Conservation (phyloP, 2,797 vertebrate genomes). For the Sternotherus odoratus region DNA sequence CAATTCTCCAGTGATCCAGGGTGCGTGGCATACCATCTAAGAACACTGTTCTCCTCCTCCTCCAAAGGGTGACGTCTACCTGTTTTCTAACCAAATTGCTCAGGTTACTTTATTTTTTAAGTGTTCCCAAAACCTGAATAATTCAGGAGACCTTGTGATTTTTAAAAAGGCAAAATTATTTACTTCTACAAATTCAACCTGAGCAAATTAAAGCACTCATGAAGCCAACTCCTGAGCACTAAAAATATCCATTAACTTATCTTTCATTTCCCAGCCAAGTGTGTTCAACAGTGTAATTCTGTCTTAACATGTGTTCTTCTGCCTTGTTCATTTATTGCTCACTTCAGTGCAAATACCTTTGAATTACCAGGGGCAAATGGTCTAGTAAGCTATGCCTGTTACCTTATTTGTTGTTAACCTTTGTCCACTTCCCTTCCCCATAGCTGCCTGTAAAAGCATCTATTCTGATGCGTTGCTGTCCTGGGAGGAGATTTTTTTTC, state of each 20-base stretch:
- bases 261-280: neutral
- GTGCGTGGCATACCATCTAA: neutral
- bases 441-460: neutral
- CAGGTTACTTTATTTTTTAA: neutral
- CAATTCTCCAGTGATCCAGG: neutral
- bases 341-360: neutral
- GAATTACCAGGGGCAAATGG: neutral
- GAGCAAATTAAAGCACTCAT: conserved; percentile 34
- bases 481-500: neutral
- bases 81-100: neutral
- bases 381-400: conserved; percentile 1
- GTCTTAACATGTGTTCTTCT: neutral
- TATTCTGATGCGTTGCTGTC: conserved; percentile 4
- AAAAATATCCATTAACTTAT: neutral
- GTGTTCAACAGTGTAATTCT: neutral
- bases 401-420: conserved; percentile 42
- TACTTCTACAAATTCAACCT: conserved; percentile 43
- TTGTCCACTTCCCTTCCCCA: neutral
- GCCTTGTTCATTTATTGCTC: neutral
- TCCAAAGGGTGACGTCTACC: too few relatives aligned
- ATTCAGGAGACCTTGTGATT: neutral
- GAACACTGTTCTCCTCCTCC: neutral
- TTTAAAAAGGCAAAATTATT: conserved; percentile 35
- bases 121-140: neutral
- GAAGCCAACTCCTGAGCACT: conserved; percentile 5